phyloP scores from a whole-genome alignment of 2,113 vertebrate species.

The Oenanthe oenanthe region DNA sequence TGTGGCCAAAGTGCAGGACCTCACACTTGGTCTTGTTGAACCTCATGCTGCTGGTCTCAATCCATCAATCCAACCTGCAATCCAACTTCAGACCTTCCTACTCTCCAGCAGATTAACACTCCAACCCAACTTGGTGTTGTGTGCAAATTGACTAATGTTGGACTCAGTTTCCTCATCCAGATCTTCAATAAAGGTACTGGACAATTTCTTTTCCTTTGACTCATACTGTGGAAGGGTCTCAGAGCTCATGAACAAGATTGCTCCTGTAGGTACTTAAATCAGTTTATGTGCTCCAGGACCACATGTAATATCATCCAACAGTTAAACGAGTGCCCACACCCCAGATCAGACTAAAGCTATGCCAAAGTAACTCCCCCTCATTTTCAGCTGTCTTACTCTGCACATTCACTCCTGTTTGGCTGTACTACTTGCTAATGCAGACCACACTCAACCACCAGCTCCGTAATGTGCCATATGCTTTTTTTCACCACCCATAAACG shows the following conservation, averaged over 20 bases:
- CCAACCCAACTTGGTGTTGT: too few species aligned
- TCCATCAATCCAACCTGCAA: not conserved
- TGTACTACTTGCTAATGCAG: not conserved
- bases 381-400: not conserved
- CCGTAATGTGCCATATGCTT: not conserved
- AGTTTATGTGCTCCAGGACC: not conserved
- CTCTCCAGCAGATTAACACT: not conserved
- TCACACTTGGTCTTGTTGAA: too few species aligned
- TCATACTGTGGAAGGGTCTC: not conserved
- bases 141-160: rapidly evolving
- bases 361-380: not conserved
- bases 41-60: not conserved
- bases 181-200: not conserved
- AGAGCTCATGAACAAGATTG: not conserved
- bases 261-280: not conserved
- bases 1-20: not conserved
- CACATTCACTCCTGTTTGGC: not conserved
- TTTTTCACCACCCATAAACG: not conserved
- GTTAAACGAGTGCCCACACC: not conserved
- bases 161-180: not conserved
- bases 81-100: not conserved
- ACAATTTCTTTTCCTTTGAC: not conserved
- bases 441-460: not conserved
- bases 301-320: not conserved
- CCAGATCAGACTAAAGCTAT: not conserved